Base-by-base conservation (phyloP, 1,140 invertebrate genomes). In the Philotrypesis tridentata region DNA sequence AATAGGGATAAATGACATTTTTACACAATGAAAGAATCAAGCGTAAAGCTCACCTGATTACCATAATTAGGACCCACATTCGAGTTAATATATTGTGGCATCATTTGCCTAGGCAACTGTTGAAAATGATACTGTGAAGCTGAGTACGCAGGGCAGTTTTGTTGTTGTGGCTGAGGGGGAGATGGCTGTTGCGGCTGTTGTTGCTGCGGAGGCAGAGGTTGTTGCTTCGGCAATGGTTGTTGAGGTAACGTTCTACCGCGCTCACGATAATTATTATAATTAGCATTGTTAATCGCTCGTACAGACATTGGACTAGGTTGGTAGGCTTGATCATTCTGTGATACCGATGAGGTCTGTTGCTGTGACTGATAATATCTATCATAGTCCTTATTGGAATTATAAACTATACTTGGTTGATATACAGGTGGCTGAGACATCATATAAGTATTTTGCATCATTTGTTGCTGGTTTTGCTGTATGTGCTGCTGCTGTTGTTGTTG, bases 101-200 rank as follows among this genome's bases (percentile, higher is more conserved):
- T 83, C 78, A 89, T 86, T 75, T 87, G 88, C 37, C 88, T 86
- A 0, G 87, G 85, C 23, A 88, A 70, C 48, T 87, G 87, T 33
- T 88, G 88, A 80, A 87, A 87, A 9, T 89, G 89, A 63, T 89
- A 89, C 14, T 89, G 87, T 0, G 86, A 80, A 0, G 84, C 81
- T n/a, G 87, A 82, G 83, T 89, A 89, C 0, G 85, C 83, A 1
- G 87, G 87, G 21, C 87, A 88, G 70, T 86, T 88, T 83, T 85
- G 87, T 73, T 84, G 86, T 0, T 78, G 61, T 21, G 27, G 61
- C 61, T 65, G 61, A 65, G 61, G 61, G 12, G 83, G 40, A 25
- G 70, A 23, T 43, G 37, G 33, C 17, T 37, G 67, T 48, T 48
- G 71, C 2, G 80, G 86, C 70, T 85, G 87, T 0, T 80, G 70